Evolutionary conservation across 92 coral and sea anemone species (phyloP).

Genomic region (Porites evermanni): DNA sequence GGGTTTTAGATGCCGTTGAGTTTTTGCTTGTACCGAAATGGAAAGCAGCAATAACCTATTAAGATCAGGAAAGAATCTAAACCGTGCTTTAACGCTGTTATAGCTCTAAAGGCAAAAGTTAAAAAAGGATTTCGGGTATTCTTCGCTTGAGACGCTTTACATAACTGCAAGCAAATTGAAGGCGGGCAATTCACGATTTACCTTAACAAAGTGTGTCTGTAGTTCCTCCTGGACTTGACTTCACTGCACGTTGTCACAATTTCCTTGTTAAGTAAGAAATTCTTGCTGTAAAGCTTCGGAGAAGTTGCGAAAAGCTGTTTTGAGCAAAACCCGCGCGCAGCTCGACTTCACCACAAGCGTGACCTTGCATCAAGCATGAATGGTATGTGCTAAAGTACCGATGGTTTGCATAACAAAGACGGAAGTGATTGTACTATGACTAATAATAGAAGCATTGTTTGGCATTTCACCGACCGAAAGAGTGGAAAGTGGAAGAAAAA

Average conservation of each 20-base stretch:
- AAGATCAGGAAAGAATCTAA: too few relatives aligned
- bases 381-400: slow-evolving; percentile 19
- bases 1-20: too few relatives aligned
- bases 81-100: neutral
- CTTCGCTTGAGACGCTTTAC: neutral
- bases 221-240: neutral
- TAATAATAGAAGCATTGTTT: too few relatives aligned
- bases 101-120: neutral
- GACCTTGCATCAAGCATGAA: slow-evolving; percentile 3
- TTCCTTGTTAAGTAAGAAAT: neutral
- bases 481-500: neutral
- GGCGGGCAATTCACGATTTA: neutral
- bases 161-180: neutral
- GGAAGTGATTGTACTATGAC: neutral
- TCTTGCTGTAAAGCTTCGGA: neutral
- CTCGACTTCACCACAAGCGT: neutral
- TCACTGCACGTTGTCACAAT: neutral
- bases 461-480: neutral
- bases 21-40: too few relatives aligned
- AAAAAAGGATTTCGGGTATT: neutral
- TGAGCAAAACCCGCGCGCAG: neutral
- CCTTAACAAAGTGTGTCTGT: neutral
- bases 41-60: too few relatives aligned
- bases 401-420: slow-evolving; percentile 28
- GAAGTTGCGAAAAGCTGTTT: neutral